phyloP scores from a whole-genome alignment of 2,888 invertebrate genomes.

The Bombylius major region DNA sequence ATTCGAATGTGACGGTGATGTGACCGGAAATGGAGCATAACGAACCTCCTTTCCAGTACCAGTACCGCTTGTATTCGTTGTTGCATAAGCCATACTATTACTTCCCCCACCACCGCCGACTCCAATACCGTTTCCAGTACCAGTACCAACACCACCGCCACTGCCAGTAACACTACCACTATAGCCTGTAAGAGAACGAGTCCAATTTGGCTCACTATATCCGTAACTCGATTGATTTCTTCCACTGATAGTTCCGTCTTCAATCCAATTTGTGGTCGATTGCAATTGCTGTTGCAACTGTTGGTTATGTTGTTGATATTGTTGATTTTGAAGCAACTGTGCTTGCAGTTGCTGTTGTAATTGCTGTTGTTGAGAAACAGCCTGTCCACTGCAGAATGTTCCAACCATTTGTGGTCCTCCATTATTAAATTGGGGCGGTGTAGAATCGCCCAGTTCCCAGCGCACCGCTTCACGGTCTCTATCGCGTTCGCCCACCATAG shows the following conservation, averaged over 20 bases:
- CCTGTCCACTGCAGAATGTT: slow-evolving; percentile 36
- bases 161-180: slow-evolving; percentile 19
- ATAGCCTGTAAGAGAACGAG: slow-evolving; percentile 21
- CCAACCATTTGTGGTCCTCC: slow-evolving; percentile 38
- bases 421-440: slow-evolving; percentile 41
- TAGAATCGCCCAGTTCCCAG: slow-evolving; percentile 40
- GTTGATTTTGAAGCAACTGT: slow-evolving; percentile 14
- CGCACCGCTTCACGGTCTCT: slow-evolving; percentile 41
- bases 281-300: slow-evolving; percentile 18
- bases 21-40: slow-evolving; percentile 41
- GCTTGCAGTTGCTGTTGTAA: slow-evolving; percentile 21
- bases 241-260: slow-evolving; percentile 24
- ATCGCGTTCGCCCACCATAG: slow-evolving; percentile 40
- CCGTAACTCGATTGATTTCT: slow-evolving; percentile 33
- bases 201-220: slow-evolving; percentile 33
- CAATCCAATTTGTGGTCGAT: slow-evolving; percentile 25
- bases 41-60: slow-evolving; percentile 43
- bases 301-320: slow-evolving; percentile 11
- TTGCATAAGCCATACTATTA: slow-evolving; percentile 12
- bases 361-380: slow-evolving; percentile 34
- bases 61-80: slow-evolving; percentile 21
- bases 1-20: slow-evolving; percentile 41
- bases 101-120: slow-evolving; percentile 20
- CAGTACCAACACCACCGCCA: slow-evolving; percentile 32
- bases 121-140: slow-evolving; percentile 21